A percentile compares a stretch with the other conserved stretches of the same genome.
Conservation (phyloP, 2,113 vertebrate genomes). For the Scopus umbretta region DNA sequence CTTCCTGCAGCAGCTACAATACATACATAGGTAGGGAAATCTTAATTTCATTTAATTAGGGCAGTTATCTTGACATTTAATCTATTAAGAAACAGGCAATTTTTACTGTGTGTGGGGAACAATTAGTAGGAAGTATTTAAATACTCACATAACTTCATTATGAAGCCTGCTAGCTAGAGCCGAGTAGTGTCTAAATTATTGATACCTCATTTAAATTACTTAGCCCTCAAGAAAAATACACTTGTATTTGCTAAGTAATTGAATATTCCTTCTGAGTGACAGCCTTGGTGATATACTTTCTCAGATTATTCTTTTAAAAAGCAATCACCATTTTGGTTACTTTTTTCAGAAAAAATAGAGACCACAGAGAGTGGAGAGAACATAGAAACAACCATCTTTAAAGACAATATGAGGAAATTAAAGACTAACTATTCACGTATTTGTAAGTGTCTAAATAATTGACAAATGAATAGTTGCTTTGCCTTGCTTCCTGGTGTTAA, state of each 20-base stretch:
- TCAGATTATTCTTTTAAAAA: not conserved
- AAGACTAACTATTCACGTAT: not conserved
- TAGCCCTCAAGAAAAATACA: not conserved
- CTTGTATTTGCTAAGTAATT: not conserved
- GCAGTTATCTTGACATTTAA: not conserved
- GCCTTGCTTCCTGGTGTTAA: not conserved
- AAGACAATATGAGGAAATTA: not conserved
- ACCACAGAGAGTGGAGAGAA: not conserved
- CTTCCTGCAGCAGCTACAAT: not conserved
- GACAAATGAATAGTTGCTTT: not conserved
- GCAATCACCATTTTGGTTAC: not conserved
- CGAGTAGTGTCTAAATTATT: not conserved
- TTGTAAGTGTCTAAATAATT: not conserved
- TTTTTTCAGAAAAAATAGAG: not conserved
- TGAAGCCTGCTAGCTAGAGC: not conserved
- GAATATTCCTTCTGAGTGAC: not conserved
- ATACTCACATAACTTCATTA: not conserved
- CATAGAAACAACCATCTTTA: not conserved
- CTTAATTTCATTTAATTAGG: not conserved
- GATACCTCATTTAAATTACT: not conserved
- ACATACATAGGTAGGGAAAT: not conserved
- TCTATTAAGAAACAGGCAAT: not conserved
- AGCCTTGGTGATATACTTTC: not conserved
- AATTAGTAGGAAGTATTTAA: slow-evolving; percentile 1
- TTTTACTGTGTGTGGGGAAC: not conserved